These are phyloP conservation scores for Dichetophora obliterata DNA, from an alignment of 2,888 invertebrate genomes.

Conservation along the genomic window DNA sequence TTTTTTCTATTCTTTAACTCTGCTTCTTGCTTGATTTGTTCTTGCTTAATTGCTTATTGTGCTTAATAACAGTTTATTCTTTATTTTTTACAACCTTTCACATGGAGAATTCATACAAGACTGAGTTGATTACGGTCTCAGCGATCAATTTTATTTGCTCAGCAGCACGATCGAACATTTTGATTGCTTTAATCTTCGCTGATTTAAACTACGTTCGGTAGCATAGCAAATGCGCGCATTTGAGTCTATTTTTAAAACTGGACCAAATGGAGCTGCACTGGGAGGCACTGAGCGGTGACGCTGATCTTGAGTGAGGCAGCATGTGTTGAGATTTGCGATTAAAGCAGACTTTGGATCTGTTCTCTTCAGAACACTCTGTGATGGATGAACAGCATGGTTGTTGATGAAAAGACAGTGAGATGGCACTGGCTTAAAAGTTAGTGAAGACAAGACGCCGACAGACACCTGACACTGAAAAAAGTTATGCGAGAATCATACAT, in stretches of 20 bases:
- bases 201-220: neutral
- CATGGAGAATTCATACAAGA: slow-evolving; percentile 53
- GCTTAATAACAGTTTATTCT: slow-evolving; percentile 16
- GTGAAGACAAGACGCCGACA: too few species aligned
- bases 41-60: neutral
- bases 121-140: slow-evolving; percentile 56
- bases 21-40: neutral
- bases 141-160: slow-evolving; percentile 53
- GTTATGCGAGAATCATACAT: too few species aligned
- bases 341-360: neutral
- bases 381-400: neutral
- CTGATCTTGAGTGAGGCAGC: neutral
- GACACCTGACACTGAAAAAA: too few species aligned
- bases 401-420: too few species aligned
- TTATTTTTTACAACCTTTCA: slow-evolving; percentile 25
- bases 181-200: neutral
- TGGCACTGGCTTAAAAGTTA: too few species aligned
- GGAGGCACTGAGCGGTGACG: neutral
- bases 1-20: slow-evolving; percentile 29
- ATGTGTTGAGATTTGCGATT: neutral
- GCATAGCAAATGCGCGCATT: neutral
- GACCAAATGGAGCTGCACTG: neutral
- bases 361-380: neutral
- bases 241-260: neutral
- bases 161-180: neutral